These are phyloP conservation scores for Chalcis sispes DNA, from an alignment of 2,888 invertebrate species.

Conservation along the genomic window DNA sequence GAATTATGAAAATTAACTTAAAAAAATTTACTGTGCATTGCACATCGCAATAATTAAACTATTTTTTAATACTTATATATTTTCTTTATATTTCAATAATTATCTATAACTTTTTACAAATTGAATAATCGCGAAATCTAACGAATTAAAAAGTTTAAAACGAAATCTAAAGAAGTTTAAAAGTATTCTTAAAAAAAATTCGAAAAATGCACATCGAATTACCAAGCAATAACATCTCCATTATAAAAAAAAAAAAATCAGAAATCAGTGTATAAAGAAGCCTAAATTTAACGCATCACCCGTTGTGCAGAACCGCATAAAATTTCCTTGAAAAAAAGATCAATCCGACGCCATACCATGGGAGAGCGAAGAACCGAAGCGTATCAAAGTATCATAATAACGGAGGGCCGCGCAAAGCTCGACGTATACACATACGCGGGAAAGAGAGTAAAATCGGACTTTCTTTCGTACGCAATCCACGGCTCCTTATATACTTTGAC, in stretches of 20 bases:
- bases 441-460: slow-evolving; percentile 26
- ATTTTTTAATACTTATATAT: too few species aligned
- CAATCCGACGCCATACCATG: neutral
- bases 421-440: neutral
- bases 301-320: neutral
- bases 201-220: neutral
- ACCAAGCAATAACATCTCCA: neutral
- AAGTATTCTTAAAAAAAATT: neutral
- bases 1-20: too few species aligned
- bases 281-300: slow-evolving; percentile 28
- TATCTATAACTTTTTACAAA: too few species aligned
- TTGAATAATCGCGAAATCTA: too few species aligned
- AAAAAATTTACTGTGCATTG: too few species aligned
- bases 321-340: slow-evolving; percentile 43
- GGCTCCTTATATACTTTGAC: slow-evolving; percentile 48
- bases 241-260: slow-evolving; percentile 19
- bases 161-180: too few species aligned
- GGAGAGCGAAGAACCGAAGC: neutral
- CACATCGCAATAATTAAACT: too few species aligned
- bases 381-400: slow-evolving; percentile 41
- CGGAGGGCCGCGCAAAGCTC: neutral
- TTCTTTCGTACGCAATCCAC: neutral
- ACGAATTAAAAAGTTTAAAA: too few species aligned
- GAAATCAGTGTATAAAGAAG: slow-evolving; percentile 25
- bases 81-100: too few species aligned